Base-by-base conservation (phyloP, 2,797 vertebrate genomes). In the Cryptoprocta ferox region DNA sequence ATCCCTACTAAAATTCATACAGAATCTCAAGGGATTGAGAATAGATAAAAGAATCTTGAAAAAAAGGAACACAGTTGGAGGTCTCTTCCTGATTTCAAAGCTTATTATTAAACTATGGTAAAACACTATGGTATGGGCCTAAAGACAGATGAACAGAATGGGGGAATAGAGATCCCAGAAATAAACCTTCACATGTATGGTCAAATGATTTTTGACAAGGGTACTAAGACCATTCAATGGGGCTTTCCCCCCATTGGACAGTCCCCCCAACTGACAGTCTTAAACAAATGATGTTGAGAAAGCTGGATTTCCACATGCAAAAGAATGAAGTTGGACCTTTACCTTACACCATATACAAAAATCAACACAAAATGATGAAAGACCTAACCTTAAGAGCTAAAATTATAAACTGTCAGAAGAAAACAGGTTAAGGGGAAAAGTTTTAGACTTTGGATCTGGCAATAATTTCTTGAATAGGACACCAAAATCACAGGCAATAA, bases 51-150 rank as follows among this genome's bases (percentile, higher is more conserved):
- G 24, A 56, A 39, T 81, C 42, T 39, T 91, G 11, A 82, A 89
- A 89, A 39, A 73, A 18, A 65, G 53, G 14, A 75, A 71, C 14
- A 79, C 71, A 91, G 42, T 21, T 78, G 78, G 50, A 71, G 45
- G 45, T 61, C 42, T 97, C 86, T 73, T 73, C 7, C 65, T 65
- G 84, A 92, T 82, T 89, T 86, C 16, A 78, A 91, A 95, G 73
- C 32, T 84, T 68, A 68, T 28, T 66, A 45, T 12, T 32, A 75
- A 80, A 63, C 48, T 35, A 75, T 18, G 42, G 37, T 35, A 63
- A 82, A 76, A 32, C 24, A 75, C 7, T 18, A 11, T 39, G 35
- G 65, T 28, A 59, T 16, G 59, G 39, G 48, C 30, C 66, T 13
- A 81, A 65, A 85, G 71, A 71, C 2, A 89, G 21, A 59, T 5